Evolutionary conservation across 2,797 vertebrate genomes (phyloP), one percentile per base, ranked within the genome.

Genomic region (Muscicapa comitata): DNA sequence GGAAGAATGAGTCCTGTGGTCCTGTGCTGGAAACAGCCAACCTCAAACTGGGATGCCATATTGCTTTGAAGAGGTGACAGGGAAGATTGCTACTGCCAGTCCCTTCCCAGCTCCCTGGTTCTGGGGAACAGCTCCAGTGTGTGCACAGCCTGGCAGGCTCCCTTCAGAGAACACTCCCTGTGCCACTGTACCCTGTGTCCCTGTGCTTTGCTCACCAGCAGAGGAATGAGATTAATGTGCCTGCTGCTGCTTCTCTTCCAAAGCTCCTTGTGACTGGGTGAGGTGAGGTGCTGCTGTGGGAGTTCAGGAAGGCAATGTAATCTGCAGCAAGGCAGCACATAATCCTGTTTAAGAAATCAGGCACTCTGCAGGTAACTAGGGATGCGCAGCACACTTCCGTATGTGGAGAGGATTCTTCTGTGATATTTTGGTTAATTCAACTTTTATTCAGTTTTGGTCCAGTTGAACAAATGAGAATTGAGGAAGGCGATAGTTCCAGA

Each of bases 271-370:
- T 58, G 58, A 37, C 79, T 23, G 42, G 87, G 70, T 77, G 75
- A 88, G 68, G 61, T 33, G 80, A 80, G 83, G 58, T 65, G 88
- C 82, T 85, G 84, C 78, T 74, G 20, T 18, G 58, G 0, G 11
- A 45, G 84, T 80, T 80, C 82, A 31, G 16, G 86, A 62, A 65
- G 71, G 82, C 79, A 85, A 72, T 54, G 58, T 74, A 62, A 89
- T 77, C 89, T 89, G 78, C 75, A 88, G 51, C 0, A 1, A 71
- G 61, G 65, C 68, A 55, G 71, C 2, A 12, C 43, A 13, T 80
- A 65, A 66, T 83, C 73, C 68, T 42, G 48, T 75, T 63, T 70
- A 76, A 86, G 68, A 80, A 90, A 70, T 53, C 26, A 6, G 16
- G 47, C 57, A n/a, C 55, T 92, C 83, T 73, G 58, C 62, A 70